Evolutionary conservation across 2,113 vertebrate genomes (phyloP).

Genomic region (Colinus virginianus): DNA sequence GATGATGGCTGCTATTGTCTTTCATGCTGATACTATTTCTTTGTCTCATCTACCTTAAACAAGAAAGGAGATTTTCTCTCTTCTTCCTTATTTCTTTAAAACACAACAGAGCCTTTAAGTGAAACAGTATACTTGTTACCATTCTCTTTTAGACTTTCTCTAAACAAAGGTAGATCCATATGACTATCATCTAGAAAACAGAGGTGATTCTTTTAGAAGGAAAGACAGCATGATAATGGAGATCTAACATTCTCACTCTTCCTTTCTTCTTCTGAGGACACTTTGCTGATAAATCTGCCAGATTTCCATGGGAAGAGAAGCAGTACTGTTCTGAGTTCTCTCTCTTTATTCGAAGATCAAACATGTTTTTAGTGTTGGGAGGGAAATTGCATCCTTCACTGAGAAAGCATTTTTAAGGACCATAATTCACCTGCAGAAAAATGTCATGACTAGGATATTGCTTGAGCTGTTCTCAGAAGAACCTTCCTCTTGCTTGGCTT

Average conservation of each 20-base stretch:
- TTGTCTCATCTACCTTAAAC: neutral
- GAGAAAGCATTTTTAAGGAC: neutral
- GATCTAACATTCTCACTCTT: neutral
- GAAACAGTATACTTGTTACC: neutral
- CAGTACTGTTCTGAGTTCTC: neutral
- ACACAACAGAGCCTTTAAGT: neutral
- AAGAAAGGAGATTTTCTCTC: neutral
- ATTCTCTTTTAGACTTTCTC: neutral
- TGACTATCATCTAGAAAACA: neutral
- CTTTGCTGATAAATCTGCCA: neutral
- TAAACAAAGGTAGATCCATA: neutral
- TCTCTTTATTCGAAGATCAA: neutral
- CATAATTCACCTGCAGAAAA: neutral
- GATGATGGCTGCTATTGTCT: neutral
- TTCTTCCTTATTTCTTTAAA: neutral
- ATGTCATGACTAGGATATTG: neutral
- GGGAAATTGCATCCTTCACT: neutral
- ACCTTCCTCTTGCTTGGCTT: neutral
- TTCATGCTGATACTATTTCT: neutral
- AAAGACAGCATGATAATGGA: neutral
- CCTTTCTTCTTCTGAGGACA: neutral
- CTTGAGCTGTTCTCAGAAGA: neutral
- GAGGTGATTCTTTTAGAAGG: neutral
- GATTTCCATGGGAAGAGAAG: neutral
- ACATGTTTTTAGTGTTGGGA: neutral